phyloP scores from a whole-genome alignment of 1,140 invertebrate species.

The Meloidogyne exigua region DNA sequence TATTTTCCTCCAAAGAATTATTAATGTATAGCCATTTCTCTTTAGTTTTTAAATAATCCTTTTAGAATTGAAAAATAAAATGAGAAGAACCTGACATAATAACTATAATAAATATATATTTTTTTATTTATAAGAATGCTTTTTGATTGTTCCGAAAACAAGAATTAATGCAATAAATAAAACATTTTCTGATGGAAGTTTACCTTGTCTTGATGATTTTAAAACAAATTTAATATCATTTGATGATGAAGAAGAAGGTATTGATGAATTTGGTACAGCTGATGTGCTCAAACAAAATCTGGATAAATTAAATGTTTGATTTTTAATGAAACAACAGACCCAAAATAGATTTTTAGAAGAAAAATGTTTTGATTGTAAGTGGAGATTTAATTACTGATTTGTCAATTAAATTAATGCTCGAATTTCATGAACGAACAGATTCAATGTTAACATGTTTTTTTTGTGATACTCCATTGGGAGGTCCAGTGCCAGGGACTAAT shows the following conservation, averaged over 20 bases:
- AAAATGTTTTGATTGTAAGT: conserved; percentile 39
- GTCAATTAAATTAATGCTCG: conserved; percentile 35
- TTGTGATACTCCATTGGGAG: conserved; percentile 33
- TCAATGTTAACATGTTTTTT: conserved; percentile 45
- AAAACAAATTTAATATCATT: conserved; percentile 39
- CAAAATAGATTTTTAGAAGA: conserved; percentile 36
- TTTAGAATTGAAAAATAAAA: no score
- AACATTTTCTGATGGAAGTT: conserved; percentile 18
- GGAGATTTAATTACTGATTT: conserved; percentile 52
- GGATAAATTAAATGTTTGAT: conserved; percentile 28
- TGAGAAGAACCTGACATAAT: no score
- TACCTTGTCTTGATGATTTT: conserved; percentile 32
- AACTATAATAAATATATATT: no score
- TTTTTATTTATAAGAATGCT: background rate
- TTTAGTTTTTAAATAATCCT: no score
- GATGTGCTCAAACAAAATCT: conserved; percentile 42
- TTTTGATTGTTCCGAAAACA: conserved; percentile 35
- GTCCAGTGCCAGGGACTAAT: conserved; percentile 40
- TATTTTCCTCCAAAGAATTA: background rate
- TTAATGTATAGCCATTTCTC: no score
- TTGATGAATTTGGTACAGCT: conserved; percentile 48
- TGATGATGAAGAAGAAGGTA: conserved; percentile 25
- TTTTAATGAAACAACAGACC: background rate
- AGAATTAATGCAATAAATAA: conserved; percentile 32
- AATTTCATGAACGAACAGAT: conserved; percentile 33